phyloP scores from a whole-genome alignment of 2,113 vertebrate genomes.

The Nesoenas mayeri region DNA sequence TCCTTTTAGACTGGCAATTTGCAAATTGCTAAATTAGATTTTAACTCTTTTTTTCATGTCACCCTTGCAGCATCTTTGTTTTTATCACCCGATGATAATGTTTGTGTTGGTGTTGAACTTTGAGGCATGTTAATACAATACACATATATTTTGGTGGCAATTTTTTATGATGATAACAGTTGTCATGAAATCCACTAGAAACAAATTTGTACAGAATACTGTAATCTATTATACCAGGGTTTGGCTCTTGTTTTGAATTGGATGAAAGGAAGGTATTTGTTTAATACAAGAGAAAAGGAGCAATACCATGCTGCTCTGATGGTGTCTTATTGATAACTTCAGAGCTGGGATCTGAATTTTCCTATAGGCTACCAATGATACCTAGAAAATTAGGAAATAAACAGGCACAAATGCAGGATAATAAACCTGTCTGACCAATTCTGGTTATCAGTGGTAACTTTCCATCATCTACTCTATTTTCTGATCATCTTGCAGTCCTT shows the following conservation, averaged over 20 bases:
- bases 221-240: background rate
- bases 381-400: background rate
- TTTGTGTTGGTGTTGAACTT: constrained; percentile 23
- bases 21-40: constrained; percentile 59
- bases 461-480: background rate
- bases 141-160: background rate
- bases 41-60: constrained; percentile 17
- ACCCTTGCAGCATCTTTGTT: constrained; percentile 20
- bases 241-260: background rate
- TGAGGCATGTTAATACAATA: background rate
- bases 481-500: background rate
- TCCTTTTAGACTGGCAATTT: constrained; percentile 37
- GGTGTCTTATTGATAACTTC: background rate
- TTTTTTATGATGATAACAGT: background rate
- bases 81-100: constrained; percentile 32
- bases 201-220: background rate
- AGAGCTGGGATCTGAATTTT: background rate
- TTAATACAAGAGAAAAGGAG: background rate
- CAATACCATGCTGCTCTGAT: background rate
- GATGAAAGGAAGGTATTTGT: background rate
- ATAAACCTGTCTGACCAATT: background rate
- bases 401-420: background rate
- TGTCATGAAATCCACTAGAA: background rate
- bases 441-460: background rate
- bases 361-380: background rate